Conservation (phyloP, 2,888 invertebrate genomes). For the Criorhina ranunculi region DNA sequence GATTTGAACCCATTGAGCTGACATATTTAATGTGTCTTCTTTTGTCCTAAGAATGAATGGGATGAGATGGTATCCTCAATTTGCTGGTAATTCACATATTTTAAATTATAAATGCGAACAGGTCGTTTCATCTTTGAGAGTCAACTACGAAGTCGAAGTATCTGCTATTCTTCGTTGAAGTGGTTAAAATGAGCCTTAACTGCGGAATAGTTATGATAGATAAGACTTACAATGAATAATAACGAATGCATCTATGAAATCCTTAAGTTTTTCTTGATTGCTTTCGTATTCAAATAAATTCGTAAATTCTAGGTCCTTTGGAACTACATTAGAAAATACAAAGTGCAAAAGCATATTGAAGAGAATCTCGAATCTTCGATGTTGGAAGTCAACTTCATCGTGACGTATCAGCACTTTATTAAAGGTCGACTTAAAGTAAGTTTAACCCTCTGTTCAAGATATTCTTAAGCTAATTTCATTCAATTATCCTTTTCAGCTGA, state of each 20-base stretch:
- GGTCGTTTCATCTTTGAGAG: neutral
- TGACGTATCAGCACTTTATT: constrained; percentile 83
- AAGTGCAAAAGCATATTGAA: constrained; percentile 81
- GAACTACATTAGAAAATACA: constrained; percentile 81
- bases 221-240: too few species aligned
- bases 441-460: neutral
- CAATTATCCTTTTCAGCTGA: constrained; percentile 79
- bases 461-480: neutral
- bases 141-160: too few species aligned
- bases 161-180: too few species aligned
- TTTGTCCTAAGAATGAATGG: neutral
- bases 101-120: neutral
- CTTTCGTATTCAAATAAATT: too few species aligned
- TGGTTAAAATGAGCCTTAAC: too few species aligned
- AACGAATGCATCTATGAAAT: too few species aligned
- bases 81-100: constrained; percentile 35
- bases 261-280: too few species aligned
- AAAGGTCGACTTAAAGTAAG: constrained; percentile 82
- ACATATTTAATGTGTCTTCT: constrained; percentile 35
- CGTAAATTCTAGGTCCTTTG: constrained; percentile 81
- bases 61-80: constrained; percentile 19
- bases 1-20: constrained; percentile 42
- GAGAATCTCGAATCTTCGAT: constrained; percentile 83
- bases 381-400: constrained; percentile 83
- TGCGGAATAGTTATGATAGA: too few species aligned